Conservation (phyloP, 2,797 vertebrate species). For the Xenopus petersii region DNA sequence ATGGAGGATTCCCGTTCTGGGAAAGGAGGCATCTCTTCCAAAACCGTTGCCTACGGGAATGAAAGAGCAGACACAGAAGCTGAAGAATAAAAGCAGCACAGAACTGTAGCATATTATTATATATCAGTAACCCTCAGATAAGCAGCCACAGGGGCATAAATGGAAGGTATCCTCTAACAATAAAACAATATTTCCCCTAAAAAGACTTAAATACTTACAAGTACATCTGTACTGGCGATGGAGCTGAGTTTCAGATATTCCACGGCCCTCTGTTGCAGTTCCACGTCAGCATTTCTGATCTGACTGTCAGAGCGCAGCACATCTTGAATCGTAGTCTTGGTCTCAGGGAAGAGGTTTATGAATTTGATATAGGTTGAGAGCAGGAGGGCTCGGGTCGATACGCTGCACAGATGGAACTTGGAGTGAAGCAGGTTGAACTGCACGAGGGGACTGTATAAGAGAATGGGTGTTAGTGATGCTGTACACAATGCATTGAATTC, state of each 20-base stretch:
- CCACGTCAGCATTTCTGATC: slow-evolving; percentile 88
- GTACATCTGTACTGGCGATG: slow-evolving; percentile 78
- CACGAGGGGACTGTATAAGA: slow-evolving; percentile 73
- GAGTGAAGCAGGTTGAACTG: slow-evolving; percentile 92
- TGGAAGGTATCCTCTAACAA: too few species aligned
- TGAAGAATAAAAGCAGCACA: too few species aligned
- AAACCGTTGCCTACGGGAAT: slow-evolving; percentile 67
- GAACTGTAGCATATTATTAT: not conserved
- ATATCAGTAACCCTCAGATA: not conserved
- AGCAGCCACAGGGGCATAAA: too few species aligned
- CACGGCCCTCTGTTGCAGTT: slow-evolving; percentile 87
- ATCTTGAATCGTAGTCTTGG: slow-evolving; percentile 89
- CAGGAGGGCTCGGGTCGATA: slow-evolving; percentile 84
- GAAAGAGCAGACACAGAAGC: too few species aligned
- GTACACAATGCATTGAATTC: not conserved
- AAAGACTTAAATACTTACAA: slow-evolving; percentile 57
- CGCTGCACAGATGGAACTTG: slow-evolving; percentile 90
- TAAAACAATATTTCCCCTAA: too few species aligned
- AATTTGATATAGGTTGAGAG: slow-evolving; percentile 94
- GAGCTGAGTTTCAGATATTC: slow-evolving; percentile 91
- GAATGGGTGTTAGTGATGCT: not conserved
- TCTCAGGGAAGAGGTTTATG: slow-evolving; percentile 92
- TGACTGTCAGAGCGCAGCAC: slow-evolving; percentile 88
- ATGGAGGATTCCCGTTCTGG: slow-evolving; percentile 65
- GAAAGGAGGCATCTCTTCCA: slow-evolving; percentile 72